These are phyloP conservation scores for Stictonetta naevosa DNA, from an alignment of 2,113 vertebrate genomes.

Conservation along the genomic window DNA sequence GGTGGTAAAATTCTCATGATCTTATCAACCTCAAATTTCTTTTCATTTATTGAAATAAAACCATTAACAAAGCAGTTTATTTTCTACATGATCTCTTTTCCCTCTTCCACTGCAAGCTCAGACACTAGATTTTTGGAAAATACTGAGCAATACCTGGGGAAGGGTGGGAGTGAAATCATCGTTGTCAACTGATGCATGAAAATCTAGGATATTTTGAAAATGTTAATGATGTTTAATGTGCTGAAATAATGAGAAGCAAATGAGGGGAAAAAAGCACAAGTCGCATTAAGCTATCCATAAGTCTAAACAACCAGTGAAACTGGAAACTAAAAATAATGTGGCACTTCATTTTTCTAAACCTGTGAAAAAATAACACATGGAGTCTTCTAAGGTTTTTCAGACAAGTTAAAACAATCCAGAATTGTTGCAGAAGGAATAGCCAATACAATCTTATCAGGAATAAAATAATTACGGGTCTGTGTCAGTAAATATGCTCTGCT, in stretches of 20 bases:
- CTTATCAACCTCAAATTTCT: neutral
- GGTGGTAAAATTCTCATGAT: neutral
- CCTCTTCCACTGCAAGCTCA: neutral
- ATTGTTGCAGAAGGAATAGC: neutral
- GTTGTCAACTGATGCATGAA: neutral
- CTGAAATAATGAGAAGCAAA: conserved; percentile 23
- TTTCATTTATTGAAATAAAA: neutral
- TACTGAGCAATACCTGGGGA: neutral
- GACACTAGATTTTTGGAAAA: neutral
- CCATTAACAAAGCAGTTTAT: neutral
- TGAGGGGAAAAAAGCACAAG: rapidly evolving
- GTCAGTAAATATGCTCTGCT: neutral
- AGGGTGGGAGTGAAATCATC: conserved; percentile 11
- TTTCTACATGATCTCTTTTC: neutral
- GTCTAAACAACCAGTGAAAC: neutral
- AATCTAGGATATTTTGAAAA: neutral
- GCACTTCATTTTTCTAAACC: neutral
- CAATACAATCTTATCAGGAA: neutral
- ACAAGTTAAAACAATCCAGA: neutral
- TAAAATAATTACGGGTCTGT: neutral
- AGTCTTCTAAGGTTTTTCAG: neutral
- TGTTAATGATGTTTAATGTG: neutral
- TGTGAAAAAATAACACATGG: neutral
- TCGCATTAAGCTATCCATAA: neutral
- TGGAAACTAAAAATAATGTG: neutral